Percentiles rank a stretch among this genome's conserved stretches.
These are phyloP conservation scores for Pollimyrus isidori DNA, from an alignment of 2,113 vertebrate genomes.

Conservation along the genomic window DNA sequence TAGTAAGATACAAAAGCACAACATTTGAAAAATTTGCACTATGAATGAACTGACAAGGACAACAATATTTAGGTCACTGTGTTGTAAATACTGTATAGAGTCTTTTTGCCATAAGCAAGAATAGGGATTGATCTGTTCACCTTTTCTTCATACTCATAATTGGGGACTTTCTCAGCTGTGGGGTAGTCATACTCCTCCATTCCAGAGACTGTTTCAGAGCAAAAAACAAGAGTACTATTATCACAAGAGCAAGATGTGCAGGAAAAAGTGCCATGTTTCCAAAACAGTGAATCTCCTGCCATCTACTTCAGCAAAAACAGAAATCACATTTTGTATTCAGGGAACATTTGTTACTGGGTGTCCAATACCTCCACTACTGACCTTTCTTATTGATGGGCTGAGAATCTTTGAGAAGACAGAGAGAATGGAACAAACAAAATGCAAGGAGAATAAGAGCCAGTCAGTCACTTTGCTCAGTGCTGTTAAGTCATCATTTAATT, in stretches of 20 bases:
- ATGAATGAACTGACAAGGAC: neutral
- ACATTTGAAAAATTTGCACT: neutral
- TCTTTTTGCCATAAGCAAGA: neutral
- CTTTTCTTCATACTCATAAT: slow-evolving; percentile 69
- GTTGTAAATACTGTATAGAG: neutral
- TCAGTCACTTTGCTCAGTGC: neutral
- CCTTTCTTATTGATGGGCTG: slow-evolving; percentile 64
- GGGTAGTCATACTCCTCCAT: slow-evolving; percentile 68
- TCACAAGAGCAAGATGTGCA: neutral
- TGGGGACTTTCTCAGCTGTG: slow-evolving; percentile 61
- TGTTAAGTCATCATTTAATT: neutral
- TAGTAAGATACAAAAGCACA: slow-evolving; percentile 23
- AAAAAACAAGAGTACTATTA: slow-evolving; percentile 6
- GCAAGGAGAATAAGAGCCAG: neutral
- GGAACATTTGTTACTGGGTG: neutral
- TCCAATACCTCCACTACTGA: slow-evolving; percentile 35
- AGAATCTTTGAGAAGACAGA: slow-evolving; percentile 44
- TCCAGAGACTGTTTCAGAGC: slow-evolving; percentile 35
- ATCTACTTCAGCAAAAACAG: neutral
- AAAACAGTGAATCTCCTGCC: neutral
- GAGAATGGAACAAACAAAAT: slow-evolving; percentile 9
- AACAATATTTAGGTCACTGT: neutral
- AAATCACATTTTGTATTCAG: neutral
- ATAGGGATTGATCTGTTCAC: slow-evolving; percentile 36
- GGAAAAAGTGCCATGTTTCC: neutral